A percentile compares a stretch with the other conserved stretches of the same genome.
phyloP scores from a whole-genome alignment of 2,797 vertebrate genomes.

The Danio tinwini region DNA sequence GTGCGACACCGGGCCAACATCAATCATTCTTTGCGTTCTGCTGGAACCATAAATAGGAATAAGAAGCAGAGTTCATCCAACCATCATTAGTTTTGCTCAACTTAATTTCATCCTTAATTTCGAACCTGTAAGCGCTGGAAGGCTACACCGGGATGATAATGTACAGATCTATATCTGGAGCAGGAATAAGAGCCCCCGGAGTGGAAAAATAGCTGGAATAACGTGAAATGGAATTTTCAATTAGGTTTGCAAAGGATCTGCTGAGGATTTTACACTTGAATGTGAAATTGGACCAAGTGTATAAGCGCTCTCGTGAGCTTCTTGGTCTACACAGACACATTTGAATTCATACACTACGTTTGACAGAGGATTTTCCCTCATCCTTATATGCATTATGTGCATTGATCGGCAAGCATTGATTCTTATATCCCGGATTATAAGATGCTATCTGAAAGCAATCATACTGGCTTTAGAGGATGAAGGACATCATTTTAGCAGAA shows the following conservation, averaged over 20 bases:
- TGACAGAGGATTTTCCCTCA: conserved; percentile 57
- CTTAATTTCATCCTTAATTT: conserved; percentile 35
- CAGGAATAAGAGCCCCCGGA: not conserved
- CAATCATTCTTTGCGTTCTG: conserved; percentile 67
- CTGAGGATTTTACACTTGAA: conserved; percentile 23
- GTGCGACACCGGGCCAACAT: conserved; percentile 55
- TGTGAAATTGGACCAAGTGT: not conserved
- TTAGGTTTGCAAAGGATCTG: conserved; percentile 21
- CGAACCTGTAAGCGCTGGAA: conserved; percentile 31
- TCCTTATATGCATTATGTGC: conserved; percentile 71
- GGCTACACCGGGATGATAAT: conserved; percentile 13
- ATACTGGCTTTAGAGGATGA: conserved; percentile 63
- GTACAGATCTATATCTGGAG: not conserved
- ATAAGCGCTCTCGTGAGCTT: not conserved
- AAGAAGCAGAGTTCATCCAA: conserved; percentile 61
- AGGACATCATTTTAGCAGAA: conserved; percentile 2
- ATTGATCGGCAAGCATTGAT: conserved; percentile 73
- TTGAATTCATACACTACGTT: conserved; percentile 53
- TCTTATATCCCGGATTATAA: conserved; percentile 68
- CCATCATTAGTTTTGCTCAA: conserved; percentile 55
- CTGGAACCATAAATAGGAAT: conserved; percentile 54
- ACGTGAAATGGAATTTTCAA: conserved; percentile 36
- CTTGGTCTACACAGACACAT: not conserved
- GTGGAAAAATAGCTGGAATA: conserved; percentile 5
- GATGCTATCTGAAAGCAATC: conserved; percentile 69